A percentile compares a stretch with the other conserved stretches of the same genome.
phyloP scores from a whole-genome alignment of 2,888 invertebrate species.

The Cetonia aurata region DNA sequence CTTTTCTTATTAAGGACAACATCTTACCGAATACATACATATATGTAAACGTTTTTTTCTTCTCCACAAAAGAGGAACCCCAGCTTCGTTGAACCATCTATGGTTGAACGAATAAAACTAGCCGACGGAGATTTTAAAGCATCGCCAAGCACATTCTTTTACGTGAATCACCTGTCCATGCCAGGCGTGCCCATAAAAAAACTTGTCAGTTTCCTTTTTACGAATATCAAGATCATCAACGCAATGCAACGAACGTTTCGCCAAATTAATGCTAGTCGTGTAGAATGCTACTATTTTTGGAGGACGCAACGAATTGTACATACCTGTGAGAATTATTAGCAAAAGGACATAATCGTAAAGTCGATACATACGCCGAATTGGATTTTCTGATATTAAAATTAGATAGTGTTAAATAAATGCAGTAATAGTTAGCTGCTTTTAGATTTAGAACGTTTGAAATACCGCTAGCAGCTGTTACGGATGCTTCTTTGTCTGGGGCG shows the following conservation, averaged over 20 bases:
- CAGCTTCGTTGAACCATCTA: constrained; percentile 5
- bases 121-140: not conserved
- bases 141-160: constrained; percentile 45
- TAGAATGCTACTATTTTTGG: constrained; percentile 16
- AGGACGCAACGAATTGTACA: not conserved
- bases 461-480: no score
- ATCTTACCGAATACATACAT: not conserved
- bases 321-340: no score
- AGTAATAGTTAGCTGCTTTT: no score
- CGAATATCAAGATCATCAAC: constrained; percentile 14
- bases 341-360: no score
- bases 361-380: no score
- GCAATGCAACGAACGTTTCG: constrained; percentile 4
- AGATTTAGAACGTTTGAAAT: no score
- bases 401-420: no score
- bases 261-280: constrained; percentile 10
- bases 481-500: no score
- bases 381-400: no score
- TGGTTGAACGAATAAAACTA: not conserved
- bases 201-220: constrained; percentile 41
- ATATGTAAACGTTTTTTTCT: not conserved
- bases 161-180: constrained; percentile 44
- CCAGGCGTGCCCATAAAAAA: constrained; percentile 13
- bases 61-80: not conserved
- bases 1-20: not conserved